These are phyloP conservation scores for Miichthys miiuy DNA, from an alignment of 2,797 vertebrate genomes.

Conservation along the genomic window DNA sequence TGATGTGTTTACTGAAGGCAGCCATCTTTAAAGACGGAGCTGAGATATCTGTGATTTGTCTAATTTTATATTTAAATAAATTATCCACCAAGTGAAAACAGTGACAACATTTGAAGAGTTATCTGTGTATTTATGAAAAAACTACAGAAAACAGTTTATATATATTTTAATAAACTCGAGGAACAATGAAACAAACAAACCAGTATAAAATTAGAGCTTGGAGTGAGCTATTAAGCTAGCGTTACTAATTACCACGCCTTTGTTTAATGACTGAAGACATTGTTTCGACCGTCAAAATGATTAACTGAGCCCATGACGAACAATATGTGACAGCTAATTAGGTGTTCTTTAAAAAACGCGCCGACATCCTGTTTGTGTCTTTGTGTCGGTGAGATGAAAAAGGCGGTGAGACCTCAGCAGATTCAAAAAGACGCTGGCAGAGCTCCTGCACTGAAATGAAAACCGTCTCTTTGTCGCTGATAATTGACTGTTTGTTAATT, in stretches of 20 bases:
- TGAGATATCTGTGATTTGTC: neutral
- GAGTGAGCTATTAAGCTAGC: conserved; percentile 42
- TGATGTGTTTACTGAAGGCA: neutral
- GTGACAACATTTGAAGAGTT: neutral
- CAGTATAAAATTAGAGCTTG: conserved; percentile 10
- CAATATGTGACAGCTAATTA: conserved; percentile 66
- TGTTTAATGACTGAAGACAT: conserved; percentile 56
- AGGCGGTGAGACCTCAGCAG: conserved; percentile 1
- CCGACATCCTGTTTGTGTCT: conserved; percentile 41
- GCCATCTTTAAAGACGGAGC: neutral
- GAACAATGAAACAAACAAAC: conserved; percentile 17
- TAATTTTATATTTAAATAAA: neutral
- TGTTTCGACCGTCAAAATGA: conserved; percentile 53
- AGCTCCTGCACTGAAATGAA: conserved; percentile 6
- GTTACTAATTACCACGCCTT: conserved; percentile 52
- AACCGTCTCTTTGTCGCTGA: conserved; percentile 15
- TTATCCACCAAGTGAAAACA: neutral
- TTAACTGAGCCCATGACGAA: conserved; percentile 62
- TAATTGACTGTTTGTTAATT: conserved; percentile 18
- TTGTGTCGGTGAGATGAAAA: conserved; percentile 40
- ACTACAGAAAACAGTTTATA: neutral
- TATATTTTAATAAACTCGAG: neutral
- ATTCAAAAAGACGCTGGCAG: neutral
- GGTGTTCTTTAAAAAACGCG: conserved; percentile 53
- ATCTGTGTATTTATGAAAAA: neutral